Evolutionary conservation across 2,113 vertebrate species (phyloP).

Genomic region (Monarcha castaneiventris): DNA sequence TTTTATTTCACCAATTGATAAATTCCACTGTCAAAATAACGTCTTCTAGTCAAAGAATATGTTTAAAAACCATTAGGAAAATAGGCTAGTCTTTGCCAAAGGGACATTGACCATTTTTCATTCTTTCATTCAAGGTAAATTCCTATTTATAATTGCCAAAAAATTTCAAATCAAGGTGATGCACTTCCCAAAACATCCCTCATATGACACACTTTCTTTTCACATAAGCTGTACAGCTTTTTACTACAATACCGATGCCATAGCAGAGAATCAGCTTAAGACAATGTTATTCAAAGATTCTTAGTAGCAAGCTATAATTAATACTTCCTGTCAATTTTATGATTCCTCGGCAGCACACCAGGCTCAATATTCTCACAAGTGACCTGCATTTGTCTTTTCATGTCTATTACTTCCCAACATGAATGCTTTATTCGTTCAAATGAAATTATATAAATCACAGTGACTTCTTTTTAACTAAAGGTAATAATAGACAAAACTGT

Average conservation of each 20-base stretch:
- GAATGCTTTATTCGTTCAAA: not conserved
- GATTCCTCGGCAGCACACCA: not conserved
- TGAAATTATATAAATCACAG: not conserved
- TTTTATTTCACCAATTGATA: not conserved
- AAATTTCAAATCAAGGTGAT: not conserved
- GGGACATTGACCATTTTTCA: not conserved
- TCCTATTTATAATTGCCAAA: not conserved
- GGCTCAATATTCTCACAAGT: not conserved
- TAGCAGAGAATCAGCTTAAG: not conserved
- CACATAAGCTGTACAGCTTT: not conserved
- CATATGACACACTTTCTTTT: not conserved
- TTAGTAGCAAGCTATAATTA: not conserved
- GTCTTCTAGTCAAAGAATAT: not conserved
- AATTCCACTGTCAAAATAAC: not conserved
- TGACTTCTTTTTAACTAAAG: not conserved
- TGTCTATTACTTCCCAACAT: not conserved
- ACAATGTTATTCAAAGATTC: not conserved
- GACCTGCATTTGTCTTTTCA: not conserved
- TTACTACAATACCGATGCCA: not conserved
- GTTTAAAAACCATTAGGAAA: not conserved
- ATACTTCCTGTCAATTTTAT: not conserved
- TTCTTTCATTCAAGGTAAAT: not conserved
- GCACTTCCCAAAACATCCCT: not conserved
- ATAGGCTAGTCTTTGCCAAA: not conserved
- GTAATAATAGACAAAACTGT: not conserved